Evolutionary conservation across 92 coral and sea anemone genomes (phyloP).

Genomic region (Diadumene lineata): DNA sequence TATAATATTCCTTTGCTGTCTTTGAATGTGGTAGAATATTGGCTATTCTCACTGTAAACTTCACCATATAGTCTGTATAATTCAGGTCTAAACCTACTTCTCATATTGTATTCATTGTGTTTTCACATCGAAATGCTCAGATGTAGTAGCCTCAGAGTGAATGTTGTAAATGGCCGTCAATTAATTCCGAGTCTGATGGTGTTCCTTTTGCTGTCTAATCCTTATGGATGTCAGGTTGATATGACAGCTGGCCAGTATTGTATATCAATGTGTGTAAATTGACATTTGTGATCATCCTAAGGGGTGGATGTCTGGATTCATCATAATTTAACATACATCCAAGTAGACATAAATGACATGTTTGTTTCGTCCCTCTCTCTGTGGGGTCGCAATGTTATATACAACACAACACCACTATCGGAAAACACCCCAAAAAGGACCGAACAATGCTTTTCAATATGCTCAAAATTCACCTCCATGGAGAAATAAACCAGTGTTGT

Average conservation of each 20-base stretch:
- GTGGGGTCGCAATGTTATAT: background rate
- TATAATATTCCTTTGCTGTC: background rate
- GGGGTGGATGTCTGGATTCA: constrained; percentile 24
- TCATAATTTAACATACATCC: constrained; percentile 6
- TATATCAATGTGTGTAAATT: constrained; percentile 33
- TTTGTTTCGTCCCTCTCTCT: background rate
- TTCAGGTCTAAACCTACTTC: background rate
- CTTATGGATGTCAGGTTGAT: constrained; percentile 6
- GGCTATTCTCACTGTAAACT: background rate
- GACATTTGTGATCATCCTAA: constrained; percentile 21
- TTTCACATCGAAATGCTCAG: background rate
- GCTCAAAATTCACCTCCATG: too few relatives aligned
- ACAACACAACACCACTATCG: too few relatives aligned
- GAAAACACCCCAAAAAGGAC: too few relatives aligned
- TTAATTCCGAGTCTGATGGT: constrained; percentile 29
- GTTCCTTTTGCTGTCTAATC: constrained; percentile 38
- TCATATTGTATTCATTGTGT: background rate
- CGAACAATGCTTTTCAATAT: too few relatives aligned
- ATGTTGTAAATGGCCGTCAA: constrained; percentile 23
- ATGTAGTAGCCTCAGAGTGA: constrained; percentile 9
- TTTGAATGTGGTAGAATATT: background rate
- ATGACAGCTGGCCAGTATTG: constrained; percentile 35
- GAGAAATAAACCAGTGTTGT: too few relatives aligned
- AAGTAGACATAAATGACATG: background rate
- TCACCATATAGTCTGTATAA: background rate